These are phyloP conservation scores for Selene dorsalis DNA, from an alignment of 2,797 vertebrate species.

Conservation along the genomic window DNA sequence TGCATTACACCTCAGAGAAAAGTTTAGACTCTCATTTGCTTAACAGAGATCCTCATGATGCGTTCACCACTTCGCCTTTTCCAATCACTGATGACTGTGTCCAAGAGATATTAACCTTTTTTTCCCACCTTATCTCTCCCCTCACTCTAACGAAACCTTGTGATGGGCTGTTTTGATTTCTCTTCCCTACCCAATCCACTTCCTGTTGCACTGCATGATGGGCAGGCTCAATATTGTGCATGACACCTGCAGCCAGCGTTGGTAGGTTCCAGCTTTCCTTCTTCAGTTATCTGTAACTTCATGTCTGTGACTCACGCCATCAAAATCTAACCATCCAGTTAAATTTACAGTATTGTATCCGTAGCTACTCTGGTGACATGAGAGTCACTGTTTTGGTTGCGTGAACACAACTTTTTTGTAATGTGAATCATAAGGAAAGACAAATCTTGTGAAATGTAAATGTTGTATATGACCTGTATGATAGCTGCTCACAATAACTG, in stretches of 20 bases:
- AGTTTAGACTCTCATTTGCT: constrained; percentile 48
- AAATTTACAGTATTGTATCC: not conserved
- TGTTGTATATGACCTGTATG: constrained; percentile 44
- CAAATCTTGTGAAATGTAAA: constrained; percentile 27
- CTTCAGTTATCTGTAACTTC: constrained; percentile 75
- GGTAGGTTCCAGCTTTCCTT: constrained; percentile 99
- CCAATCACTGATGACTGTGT: constrained; percentile 79
- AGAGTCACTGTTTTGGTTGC: constrained; percentile 48
- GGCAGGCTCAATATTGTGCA: constrained; percentile 99
- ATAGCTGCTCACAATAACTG: constrained; percentile 25
- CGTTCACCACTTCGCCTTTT: constrained; percentile 66
- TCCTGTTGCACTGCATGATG: constrained; percentile 99
- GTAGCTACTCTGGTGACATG: constrained; percentile 52
- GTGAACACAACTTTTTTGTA: constrained; percentile 24
- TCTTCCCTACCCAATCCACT: constrained; percentile 96
- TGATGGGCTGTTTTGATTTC: constrained; percentile 99
- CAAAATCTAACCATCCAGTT: constrained; percentile 33
- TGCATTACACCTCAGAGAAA: constrained; percentile 57
- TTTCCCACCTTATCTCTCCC: constrained; percentile 83
- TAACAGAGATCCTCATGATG: constrained; percentile 51
- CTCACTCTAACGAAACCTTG: constrained; percentile 88
- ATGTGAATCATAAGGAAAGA: constrained; percentile 41
- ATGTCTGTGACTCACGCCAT: constrained; percentile 70
- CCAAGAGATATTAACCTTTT: constrained; percentile 81
- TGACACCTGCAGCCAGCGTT: constrained; percentile 99